Percentiles rank a stretch among this genome's conserved stretches.
phyloP scores from a whole-genome alignment of 2,888 invertebrate genomes.

The Acrobasis consociella region DNA sequence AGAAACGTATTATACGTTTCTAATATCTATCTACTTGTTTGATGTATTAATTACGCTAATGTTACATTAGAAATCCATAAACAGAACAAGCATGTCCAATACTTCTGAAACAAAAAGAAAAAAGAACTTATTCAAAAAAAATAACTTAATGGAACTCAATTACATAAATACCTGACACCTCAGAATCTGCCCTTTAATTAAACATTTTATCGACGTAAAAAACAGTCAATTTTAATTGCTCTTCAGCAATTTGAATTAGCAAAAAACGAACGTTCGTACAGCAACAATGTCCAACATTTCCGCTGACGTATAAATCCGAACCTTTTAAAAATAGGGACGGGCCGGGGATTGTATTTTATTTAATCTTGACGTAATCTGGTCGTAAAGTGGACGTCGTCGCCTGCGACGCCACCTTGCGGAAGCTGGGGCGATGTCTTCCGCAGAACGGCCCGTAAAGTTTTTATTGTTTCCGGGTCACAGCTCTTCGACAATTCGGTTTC shows the following conservation, averaged over 20 bases:
- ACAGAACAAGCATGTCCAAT: too few relatives aligned
- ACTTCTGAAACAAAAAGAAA: too few relatives aligned
- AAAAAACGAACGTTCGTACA: background rate
- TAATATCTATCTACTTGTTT: too few relatives aligned
- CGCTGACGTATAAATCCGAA: background rate
- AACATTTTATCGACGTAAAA: background rate
- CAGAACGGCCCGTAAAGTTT: constrained; percentile 64
- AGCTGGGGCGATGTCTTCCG: constrained; percentile 40
- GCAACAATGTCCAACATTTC: constrained; percentile 16
- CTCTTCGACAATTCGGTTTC: constrained; percentile 65
- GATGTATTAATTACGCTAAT: too few relatives aligned
- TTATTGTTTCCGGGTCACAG: constrained; percentile 72
- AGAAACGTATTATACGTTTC: too few relatives aligned
- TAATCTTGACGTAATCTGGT: constrained; percentile 52
- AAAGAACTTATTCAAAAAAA: too few relatives aligned
- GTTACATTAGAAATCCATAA: too few relatives aligned
- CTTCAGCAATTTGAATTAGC: background rate
- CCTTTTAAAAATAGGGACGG: constrained; percentile 36
- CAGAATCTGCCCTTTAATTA: background rate
- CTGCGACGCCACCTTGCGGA: constrained; percentile 29
- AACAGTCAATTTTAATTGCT: background rate
- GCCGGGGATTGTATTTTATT: constrained; percentile 46
- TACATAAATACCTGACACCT: background rate
- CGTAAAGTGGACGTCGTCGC: constrained; percentile 37
- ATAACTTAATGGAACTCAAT: too few relatives aligned